These are phyloP conservation scores for Ceraclea dissimilis DNA, from an alignment of 2,888 invertebrate species.

Conservation along the genomic window DNA sequence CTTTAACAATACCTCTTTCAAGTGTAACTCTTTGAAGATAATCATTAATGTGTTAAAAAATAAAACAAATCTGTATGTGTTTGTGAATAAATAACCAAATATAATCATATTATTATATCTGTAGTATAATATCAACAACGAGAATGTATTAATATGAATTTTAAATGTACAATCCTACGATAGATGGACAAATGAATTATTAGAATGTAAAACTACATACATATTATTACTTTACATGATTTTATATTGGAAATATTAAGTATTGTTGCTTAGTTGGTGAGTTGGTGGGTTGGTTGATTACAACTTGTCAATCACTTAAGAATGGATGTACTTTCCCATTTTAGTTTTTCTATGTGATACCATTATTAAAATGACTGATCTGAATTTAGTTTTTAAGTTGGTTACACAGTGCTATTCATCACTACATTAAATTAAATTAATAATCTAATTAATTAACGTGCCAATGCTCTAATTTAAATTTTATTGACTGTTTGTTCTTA, in stretches of 20 bases:
- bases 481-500: slow-evolving; percentile 49
- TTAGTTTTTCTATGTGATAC: slow-evolving; percentile 52
- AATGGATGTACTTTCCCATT: slow-evolving; percentile 35
- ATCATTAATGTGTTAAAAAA: slow-evolving; percentile 35
- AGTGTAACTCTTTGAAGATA: slow-evolving; percentile 42
- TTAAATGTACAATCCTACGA: slow-evolving; percentile 9
- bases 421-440: slow-evolving; percentile 38
- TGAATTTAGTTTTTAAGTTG: slow-evolving; percentile 55
- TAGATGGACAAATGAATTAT: not conserved
- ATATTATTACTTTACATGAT: not conserved
- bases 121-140: slow-evolving; percentile 6
- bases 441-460: slow-evolving; percentile 50
- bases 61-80: too few relatives aligned
- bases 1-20: slow-evolving; percentile 53
- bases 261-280: too few relatives aligned
- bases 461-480: slow-evolving; percentile 53
- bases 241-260: too few relatives aligned
- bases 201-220: not conserved
- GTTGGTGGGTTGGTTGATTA: too few relatives aligned
- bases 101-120: not conserved
- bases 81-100: slow-evolving; percentile 11
- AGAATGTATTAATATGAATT: slow-evolving; percentile 7
- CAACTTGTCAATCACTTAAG: slow-evolving; percentile 7
- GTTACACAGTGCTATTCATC: slow-evolving; percentile 46
- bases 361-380: slow-evolving; percentile 54